Base-by-base conservation (phyloP, 1,140 invertebrate species). In the Bombus fervidus region DNA sequence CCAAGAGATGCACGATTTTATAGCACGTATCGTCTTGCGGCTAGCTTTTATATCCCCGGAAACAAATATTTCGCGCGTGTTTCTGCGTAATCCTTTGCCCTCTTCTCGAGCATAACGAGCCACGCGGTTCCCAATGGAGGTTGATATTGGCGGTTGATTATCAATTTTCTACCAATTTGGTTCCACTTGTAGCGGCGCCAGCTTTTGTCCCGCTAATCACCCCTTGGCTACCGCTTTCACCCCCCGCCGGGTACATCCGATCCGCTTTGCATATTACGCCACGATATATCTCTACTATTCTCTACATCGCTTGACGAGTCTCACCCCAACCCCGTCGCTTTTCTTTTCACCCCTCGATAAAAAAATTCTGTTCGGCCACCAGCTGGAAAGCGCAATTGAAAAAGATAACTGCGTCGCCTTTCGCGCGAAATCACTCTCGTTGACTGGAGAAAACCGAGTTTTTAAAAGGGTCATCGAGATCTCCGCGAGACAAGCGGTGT, bases 111-210 rank as follows among this genome's bases (percentile, higher is more conserved):
- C 57, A 80, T 59, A 77, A 79, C 68, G 73, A 74, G 69, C 78
- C 62, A 73, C 83, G 62, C 84, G 69, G 71, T 68, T 91, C 72
- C 80, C 90, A 77, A 86, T 92, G 88, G 89, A 92, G 88, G 91
- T 92, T 93, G 90, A 93, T 93, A 93, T 93, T 92, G 92, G 92
- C 88, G 91, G 92, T 93, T 93, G 93, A 95, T 95, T 95, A 94
- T 94, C 94, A 95, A 95, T 94, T 95, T 94, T 94, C 94, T 94
- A 94, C 94, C 94, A 95, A 94, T 95, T 95, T 94, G 94, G 93
- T 91, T 94, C 93, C 93, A 95, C 93, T 95, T 94, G 93, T 94
- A 95, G 91, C 91, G 91, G 93, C 93, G 90, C 88, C 87, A 90
- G 93, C 94, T 95, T 95, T 95, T 95, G 94, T 95, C 91, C 93